Conservation (phyloP, 2,113 vertebrate species). For the Erinaceus europaeus region DNA sequence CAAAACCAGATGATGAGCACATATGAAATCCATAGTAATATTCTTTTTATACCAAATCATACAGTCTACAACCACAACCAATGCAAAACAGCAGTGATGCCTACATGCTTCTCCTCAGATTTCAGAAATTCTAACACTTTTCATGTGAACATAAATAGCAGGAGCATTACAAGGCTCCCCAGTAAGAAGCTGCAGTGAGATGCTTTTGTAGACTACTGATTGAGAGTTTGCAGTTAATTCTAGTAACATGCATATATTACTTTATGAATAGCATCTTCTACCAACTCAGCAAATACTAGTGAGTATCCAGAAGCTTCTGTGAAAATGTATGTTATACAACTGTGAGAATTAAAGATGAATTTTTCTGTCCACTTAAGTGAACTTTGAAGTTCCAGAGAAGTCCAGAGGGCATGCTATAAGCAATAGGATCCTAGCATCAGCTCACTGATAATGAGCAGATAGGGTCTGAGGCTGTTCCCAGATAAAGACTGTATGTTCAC, state of each 20-base stretch:
- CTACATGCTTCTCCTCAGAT: neutral
- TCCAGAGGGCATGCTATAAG: neutral
- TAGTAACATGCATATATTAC: neutral
- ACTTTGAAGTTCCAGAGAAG: neutral
- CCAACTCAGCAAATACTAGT: constrained; percentile 49
- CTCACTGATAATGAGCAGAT: neutral
- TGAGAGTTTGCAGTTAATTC: constrained; percentile 5
- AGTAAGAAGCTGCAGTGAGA: neutral
- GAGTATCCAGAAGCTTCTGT: neutral
- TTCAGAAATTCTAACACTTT: neutral
- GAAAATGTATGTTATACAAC: constrained; percentile 17
- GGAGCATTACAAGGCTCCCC: neutral
- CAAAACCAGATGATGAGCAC: neutral
- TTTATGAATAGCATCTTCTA: constrained; percentile 28
- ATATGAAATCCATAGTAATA: neutral
- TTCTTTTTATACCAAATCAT: neutral
- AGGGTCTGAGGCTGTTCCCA: neutral
- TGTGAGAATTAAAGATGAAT: constrained; percentile 14
- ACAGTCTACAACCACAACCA: neutral
- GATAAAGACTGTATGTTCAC: neutral
- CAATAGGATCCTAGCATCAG: neutral
- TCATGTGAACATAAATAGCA: neutral
- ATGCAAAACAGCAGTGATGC: neutral
- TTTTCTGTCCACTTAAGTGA: neutral
- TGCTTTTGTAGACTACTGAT: neutral